Evolutionary conservation across 2,113 vertebrate species (phyloP).

Genomic region (Cnemophilus loriae): DNA sequence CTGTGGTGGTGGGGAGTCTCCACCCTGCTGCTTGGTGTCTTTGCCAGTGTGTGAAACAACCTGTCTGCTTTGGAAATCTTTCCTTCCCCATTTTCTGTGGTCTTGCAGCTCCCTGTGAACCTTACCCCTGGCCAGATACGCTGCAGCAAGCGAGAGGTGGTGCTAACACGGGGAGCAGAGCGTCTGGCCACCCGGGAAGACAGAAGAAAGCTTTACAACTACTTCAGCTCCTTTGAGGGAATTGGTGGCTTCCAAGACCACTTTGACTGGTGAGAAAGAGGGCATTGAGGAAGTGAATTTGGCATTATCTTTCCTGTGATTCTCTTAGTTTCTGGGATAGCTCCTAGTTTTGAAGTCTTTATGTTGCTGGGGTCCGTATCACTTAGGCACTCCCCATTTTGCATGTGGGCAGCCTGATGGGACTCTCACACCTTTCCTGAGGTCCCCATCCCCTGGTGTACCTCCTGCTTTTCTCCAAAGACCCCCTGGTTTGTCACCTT

Average conservation of each 20-base stretch:
- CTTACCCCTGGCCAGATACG: slow-evolving; percentile 77
- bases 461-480: neutral
- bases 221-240: slow-evolving; percentile 76
- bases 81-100: neutral
- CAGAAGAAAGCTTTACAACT: slow-evolving; percentile 76
- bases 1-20: neutral
- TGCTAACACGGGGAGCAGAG: slow-evolving; percentile 70
- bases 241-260: slow-evolving; percentile 87
- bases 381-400: neutral
- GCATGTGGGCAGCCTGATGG: neutral
- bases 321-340: neutral
- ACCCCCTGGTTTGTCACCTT: neutral
- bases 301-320: neutral
- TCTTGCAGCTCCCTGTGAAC: slow-evolving; percentile 75
- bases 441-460: neutral
- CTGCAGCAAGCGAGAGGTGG: slow-evolving; percentile 72
- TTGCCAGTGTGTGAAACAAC: neutral
- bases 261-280: slow-evolving; percentile 81
- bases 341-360: neutral
- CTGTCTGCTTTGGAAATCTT: neutral
- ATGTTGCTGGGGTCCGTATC: neutral
- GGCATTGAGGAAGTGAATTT: neutral
- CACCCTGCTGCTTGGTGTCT: neutral
- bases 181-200: slow-evolving; percentile 55
- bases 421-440: neutral